phyloP scores from a whole-genome alignment of 2,113 vertebrate species.

The Indicator indicator region DNA sequence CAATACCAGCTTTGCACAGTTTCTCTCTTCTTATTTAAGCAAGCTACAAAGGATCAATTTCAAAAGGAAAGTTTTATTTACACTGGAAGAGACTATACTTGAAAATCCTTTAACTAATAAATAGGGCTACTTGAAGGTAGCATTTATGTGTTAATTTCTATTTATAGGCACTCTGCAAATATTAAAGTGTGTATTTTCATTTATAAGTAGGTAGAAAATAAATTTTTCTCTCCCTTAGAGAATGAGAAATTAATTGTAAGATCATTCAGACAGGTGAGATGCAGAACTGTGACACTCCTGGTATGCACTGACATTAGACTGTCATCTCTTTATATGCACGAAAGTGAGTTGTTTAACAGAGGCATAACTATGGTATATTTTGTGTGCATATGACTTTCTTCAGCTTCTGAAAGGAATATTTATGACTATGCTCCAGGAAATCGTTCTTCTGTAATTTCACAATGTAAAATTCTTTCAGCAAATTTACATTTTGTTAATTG shows the following conservation, averaged over 20 bases:
- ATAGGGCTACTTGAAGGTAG: background rate
- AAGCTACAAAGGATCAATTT: background rate
- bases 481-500: conserved; percentile 45
- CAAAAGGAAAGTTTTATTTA: background rate
- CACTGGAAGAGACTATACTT: background rate
- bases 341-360: background rate
- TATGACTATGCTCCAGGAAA: conserved; percentile 27
- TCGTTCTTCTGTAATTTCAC: conserved; percentile 28
- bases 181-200: background rate
- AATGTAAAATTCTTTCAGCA: conserved; percentile 16
- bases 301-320: background rate
- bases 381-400: background rate
- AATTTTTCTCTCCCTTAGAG: background rate
- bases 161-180: background rate
- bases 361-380: background rate
- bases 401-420: conserved; percentile 6
- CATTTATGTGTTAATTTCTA: background rate
- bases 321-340: background rate
- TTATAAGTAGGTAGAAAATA: background rate
- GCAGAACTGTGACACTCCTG: background rate
- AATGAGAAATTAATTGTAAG: background rate
- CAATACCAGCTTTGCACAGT: background rate
- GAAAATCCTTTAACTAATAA: background rate
- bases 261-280: background rate
- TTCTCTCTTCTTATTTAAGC: background rate